phyloP scores from a whole-genome alignment of 2,888 invertebrate genomes.

The Cryptus armator region DNA sequence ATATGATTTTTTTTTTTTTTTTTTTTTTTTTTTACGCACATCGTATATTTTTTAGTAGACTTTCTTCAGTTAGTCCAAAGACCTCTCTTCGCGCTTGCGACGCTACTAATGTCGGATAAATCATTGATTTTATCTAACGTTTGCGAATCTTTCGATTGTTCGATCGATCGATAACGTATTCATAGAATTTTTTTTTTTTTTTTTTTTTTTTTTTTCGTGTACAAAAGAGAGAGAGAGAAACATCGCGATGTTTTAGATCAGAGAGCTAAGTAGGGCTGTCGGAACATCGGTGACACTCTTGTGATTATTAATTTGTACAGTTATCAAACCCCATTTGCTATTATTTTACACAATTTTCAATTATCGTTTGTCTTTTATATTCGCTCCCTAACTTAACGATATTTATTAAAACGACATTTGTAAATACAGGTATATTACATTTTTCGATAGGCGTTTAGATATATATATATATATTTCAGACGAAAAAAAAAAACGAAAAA shows the following conservation, averaged over 20 bases:
- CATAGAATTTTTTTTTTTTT: background rate
- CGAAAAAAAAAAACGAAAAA: background rate
- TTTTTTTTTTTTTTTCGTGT: background rate
- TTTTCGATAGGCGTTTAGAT: constrained; percentile 41
- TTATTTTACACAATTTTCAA: constrained; percentile 61
- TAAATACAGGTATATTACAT: constrained; percentile 60
- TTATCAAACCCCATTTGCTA: constrained; percentile 59
- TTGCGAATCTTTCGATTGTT: background rate
- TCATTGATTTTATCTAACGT: background rate
- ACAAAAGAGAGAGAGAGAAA: constrained; percentile 12
- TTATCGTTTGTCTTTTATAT: constrained; percentile 52
- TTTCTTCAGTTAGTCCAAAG: constrained; percentile 71
- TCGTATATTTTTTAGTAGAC: constrained; percentile 50
- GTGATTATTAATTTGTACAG: constrained; percentile 71
- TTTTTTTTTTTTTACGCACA: constrained; percentile 11
- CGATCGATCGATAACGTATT: constrained; percentile 2
- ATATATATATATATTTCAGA: constrained; percentile 10
- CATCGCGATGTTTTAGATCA: constrained; percentile 16
- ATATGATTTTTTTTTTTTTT: constrained; percentile 35
- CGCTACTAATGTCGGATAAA: constrained; percentile 61
- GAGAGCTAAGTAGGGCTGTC: constrained; percentile 25
- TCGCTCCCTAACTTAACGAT: constrained; percentile 58
- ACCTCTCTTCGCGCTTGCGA: constrained; percentile 65
- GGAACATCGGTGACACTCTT: constrained; percentile 51
- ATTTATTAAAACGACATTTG: constrained; percentile 70